Conservation (phyloP, 2,888 invertebrate species). For the Zeuzera pyrina region DNA sequence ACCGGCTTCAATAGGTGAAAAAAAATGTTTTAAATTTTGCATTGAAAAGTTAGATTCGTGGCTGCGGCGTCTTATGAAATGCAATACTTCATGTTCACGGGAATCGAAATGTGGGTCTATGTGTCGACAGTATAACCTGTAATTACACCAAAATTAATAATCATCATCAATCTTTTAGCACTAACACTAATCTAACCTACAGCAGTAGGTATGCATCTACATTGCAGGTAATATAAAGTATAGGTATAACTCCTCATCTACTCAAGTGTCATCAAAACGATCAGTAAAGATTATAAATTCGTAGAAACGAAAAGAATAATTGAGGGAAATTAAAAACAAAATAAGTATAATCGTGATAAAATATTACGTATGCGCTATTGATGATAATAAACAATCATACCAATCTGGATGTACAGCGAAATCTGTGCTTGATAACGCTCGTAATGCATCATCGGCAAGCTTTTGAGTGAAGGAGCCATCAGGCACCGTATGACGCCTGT, state of each 20-base stretch:
- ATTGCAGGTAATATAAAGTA: no score
- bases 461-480: slow-evolving; percentile 38
- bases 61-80: slow-evolving; percentile 48
- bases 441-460: slow-evolving; percentile 39
- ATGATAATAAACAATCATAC: slow-evolving; percentile 22
- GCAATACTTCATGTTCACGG: slow-evolving; percentile 42
- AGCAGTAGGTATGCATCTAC: no score
- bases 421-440: slow-evolving; percentile 40
- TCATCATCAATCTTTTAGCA: no score
- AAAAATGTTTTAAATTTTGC: slow-evolving; percentile 42
- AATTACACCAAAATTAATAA: no score
- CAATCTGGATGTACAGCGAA: slow-evolving; percentile 57
- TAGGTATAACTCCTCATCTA: no score
- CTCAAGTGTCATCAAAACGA: no score
- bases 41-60: slow-evolving; percentile 46
- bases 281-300: background rate
- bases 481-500: slow-evolving; percentile 34
- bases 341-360: background rate
- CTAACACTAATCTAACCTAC: no score
- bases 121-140: slow-evolving; percentile 60
- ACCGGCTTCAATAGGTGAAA: slow-evolving; percentile 39
- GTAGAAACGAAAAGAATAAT: background rate
- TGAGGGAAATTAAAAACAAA: background rate
- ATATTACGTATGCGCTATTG: background rate
- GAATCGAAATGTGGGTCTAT: slow-evolving; percentile 49